These are phyloP conservation scores for Xanthia togata DNA, from an alignment of 2,888 invertebrate genomes.

Conservation along the genomic window DNA sequence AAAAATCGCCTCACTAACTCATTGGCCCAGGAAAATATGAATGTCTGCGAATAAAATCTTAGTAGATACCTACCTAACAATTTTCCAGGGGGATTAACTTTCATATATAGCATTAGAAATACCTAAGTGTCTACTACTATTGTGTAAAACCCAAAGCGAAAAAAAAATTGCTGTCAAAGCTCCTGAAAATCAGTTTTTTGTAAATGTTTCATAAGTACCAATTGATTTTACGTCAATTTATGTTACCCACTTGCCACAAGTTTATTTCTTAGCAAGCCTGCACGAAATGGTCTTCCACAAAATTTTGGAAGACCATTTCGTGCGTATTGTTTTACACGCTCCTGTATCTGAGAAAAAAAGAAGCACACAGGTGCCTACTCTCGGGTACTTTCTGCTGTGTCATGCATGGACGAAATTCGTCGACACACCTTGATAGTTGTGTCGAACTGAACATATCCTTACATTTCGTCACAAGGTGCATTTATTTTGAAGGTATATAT, in stretches of 20 bases:
- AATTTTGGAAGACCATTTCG: too few relatives aligned
- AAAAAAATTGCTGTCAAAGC: not conserved
- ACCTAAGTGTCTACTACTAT: too few relatives aligned
- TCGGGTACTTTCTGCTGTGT: not conserved
- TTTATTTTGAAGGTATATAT: not conserved
- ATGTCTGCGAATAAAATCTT: too few relatives aligned
- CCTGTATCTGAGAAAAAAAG: not conserved
- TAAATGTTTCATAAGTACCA: not conserved
- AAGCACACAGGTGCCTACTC: not conserved
- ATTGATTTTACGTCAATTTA: not conserved
- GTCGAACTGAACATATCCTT: not conserved
- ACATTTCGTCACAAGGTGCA: conserved; percentile 1
- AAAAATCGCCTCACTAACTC: too few relatives aligned
- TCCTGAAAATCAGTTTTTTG: not conserved
- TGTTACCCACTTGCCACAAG: not conserved
- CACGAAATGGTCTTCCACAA: too few relatives aligned
- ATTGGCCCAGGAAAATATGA: too few relatives aligned
- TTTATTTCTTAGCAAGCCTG: not conserved
- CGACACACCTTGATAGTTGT: not conserved
- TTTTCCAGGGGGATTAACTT: too few relatives aligned
- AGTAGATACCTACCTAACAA: too few relatives aligned
- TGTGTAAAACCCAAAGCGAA: not conserved
- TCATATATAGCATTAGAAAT: too few relatives aligned
- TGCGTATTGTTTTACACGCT: too few relatives aligned
- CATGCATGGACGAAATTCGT: not conserved